Conservation (phyloP, 2,888 invertebrate genomes). For the Meloe dianella region DNA sequence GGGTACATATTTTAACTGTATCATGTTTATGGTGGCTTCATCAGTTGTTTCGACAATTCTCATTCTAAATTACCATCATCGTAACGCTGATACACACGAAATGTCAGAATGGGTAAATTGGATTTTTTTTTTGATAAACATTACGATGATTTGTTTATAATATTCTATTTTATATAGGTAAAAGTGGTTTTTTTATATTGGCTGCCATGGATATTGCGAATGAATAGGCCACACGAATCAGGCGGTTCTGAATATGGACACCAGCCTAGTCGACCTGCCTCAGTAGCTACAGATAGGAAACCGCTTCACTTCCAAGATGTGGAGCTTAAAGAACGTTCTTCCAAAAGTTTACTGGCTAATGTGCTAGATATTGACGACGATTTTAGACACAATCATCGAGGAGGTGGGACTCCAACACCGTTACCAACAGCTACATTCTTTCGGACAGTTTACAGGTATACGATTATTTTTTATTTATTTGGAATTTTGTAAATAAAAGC, state of each 20-base stretch:
- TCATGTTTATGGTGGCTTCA: constrained; percentile 99
- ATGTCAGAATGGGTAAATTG: constrained; percentile 94
- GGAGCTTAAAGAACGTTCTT: constrained; percentile 70
- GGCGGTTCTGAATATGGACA: constrained; percentile 45
- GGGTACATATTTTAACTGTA: constrained; percentile 98
- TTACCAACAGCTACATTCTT: constrained; percentile 70
- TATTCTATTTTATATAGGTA: constrained; percentile 65
- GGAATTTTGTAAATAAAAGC: no score
- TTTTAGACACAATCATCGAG: constrained; percentile 81
- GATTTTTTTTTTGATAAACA: no score
- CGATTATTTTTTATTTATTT: neutral
- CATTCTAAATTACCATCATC: constrained; percentile 97
- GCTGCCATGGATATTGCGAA: constrained; percentile 96
- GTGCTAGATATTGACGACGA: constrained; percentile 98
- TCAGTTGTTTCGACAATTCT: constrained; percentile 97
- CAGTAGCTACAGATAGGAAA: constrained; percentile 57
- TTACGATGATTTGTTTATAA: neutral
- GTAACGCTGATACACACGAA: constrained; percentile 94
- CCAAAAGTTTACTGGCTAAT: constrained; percentile 94
- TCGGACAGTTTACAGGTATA: constrained; percentile 77
- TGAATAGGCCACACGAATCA: constrained; percentile 73
- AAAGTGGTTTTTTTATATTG: constrained; percentile 93
- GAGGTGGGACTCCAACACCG: constrained; percentile 65
- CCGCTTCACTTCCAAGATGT: constrained; percentile 58
- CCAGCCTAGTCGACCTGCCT: constrained; percentile 68